Conservation (phyloP, 2,113 vertebrate genomes). For the Alethe castanea region DNA sequence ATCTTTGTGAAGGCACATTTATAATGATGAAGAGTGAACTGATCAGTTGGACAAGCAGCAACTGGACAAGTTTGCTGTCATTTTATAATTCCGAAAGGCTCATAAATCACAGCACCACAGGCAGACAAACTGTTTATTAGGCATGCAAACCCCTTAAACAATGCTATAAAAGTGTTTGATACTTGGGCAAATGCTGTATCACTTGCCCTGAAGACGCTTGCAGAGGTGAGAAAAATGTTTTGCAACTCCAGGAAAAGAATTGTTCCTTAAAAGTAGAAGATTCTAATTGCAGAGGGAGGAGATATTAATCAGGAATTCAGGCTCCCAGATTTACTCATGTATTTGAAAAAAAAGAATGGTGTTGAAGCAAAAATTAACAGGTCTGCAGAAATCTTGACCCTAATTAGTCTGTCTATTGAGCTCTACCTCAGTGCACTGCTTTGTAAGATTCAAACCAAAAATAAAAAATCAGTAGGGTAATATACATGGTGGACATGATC, state of each 20-base stretch:
- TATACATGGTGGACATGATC: background rate
- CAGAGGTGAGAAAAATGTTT: background rate
- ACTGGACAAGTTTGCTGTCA: background rate
- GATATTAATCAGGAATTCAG: background rate
- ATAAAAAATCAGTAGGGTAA: background rate
- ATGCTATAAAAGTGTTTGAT: background rate
- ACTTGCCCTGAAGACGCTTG: background rate
- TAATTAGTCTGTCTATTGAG: background rate
- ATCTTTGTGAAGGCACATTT: background rate
- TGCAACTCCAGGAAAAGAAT: background rate
- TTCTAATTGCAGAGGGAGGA: background rate
- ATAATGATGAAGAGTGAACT: background rate
- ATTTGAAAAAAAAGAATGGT: background rate
- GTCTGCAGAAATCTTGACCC: background rate
- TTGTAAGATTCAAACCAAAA: background rate
- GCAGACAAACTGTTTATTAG: background rate
- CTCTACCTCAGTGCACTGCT: background rate
- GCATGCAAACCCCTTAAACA: background rate
- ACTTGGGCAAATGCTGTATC: background rate
- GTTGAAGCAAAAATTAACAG: background rate
- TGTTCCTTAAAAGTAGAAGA: background rate
- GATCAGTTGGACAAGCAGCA: background rate
- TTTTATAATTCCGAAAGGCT: background rate
- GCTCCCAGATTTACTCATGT: background rate
- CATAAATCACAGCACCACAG: background rate